Conservation (phyloP, 2,113 vertebrate species). For the Melozone crissalis region DNA sequence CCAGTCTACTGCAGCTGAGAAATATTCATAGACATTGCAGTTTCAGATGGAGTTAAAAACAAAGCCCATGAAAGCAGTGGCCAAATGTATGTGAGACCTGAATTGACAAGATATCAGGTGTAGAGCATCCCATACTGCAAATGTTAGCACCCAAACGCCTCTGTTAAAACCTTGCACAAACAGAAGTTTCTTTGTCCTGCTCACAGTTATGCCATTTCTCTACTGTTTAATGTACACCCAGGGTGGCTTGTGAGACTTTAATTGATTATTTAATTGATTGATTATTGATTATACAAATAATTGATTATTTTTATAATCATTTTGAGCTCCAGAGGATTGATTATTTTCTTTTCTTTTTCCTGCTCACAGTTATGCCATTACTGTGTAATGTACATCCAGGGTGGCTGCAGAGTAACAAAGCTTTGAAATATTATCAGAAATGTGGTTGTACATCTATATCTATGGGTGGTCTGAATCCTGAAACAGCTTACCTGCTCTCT, state of each 20-base stretch:
- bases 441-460: background rate
- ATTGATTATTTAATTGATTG: no score
- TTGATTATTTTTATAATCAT: no score
- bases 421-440: background rate
- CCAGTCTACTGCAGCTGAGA: background rate
- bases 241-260: background rate
- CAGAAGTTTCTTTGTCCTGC: background rate
- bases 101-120: background rate
- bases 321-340: no score
- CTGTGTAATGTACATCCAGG: background rate
- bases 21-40: background rate
- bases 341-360: no score
- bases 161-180: background rate
- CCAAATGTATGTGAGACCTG: background rate
- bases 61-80: background rate
- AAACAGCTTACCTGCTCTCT: background rate
- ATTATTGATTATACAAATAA: no score
- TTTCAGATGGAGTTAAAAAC: background rate
- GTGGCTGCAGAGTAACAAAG: background rate
- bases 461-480: background rate
- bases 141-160: background rate
- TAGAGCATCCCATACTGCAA: background rate
- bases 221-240: background rate
- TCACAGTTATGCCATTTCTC: background rate
- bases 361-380: background rate